Conservation (phyloP, 2,888 invertebrate genomes). For the Hirtodrosophila trivittata region DNA sequence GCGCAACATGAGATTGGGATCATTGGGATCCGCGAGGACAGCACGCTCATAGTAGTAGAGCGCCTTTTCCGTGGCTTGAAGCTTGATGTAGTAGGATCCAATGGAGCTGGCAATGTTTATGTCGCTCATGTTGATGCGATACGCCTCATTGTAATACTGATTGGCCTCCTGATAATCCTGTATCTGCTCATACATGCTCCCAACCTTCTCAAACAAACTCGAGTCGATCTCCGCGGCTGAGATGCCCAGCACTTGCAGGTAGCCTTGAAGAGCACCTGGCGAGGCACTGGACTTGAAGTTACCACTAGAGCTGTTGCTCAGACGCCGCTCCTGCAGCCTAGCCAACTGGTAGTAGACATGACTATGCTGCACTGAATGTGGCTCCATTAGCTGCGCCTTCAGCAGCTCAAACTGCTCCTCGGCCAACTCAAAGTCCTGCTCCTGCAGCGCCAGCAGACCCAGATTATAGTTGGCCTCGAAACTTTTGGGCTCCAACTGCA, state of each 20-base stretch:
- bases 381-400: conserved; percentile 84
- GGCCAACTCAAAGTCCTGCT: conserved; percentile 89
- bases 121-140: conserved; percentile 82
- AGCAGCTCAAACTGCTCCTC: conserved; percentile 90
- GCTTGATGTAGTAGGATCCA: conserved; percentile 94
- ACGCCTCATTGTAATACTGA: conserved; percentile 83
- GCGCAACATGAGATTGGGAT: conserved; percentile 93
- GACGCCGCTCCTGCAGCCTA: conserved; percentile 88
- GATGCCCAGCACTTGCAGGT: conserved; percentile 90
- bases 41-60: conserved; percentile 92
- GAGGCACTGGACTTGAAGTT: conserved; percentile 48
- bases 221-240: conserved; percentile 94
- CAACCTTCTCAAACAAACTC: conserved; percentile 93
- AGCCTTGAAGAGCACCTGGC: conserved; percentile 87
- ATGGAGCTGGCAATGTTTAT: conserved; percentile 92
- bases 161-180: conserved; percentile 95
- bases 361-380: conserved; percentile 84
- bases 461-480: conserved; percentile 94
- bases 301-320: conserved; percentile 33
- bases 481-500: conserved; percentile 91
- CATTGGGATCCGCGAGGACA: conserved; percentile 89
- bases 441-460: conserved; percentile 85
- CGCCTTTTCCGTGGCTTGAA: conserved; percentile 95
- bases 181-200: conserved; percentile 93
- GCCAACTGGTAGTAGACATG: conserved; percentile 90